Evolutionary conservation across 2,113 vertebrate species (phyloP).

Genomic region (Sander lucioperca): DNA sequence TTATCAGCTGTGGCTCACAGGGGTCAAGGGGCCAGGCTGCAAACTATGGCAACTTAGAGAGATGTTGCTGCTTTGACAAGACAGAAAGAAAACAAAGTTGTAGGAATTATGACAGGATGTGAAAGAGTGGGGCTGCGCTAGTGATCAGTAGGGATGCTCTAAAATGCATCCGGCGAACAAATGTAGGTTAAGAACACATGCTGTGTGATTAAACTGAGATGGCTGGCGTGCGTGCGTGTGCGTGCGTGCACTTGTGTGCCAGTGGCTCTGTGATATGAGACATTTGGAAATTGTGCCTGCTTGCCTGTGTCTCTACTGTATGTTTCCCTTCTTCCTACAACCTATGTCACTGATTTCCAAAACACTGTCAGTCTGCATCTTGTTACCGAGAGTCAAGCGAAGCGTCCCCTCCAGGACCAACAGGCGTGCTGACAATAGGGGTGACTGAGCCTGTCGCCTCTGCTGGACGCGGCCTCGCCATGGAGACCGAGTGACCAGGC

Average conservation of each 20-base stretch:
- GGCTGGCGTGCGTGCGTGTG: constrained; percentile 15
- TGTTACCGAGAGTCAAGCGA: constrained; percentile 11
- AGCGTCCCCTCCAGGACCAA: constrained; percentile 40
- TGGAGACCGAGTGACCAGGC: constrained; percentile 51
- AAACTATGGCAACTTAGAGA: constrained; percentile 20
- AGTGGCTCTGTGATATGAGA: constrained; percentile 9
- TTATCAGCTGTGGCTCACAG: constrained; percentile 66
- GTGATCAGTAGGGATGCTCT: background rate
- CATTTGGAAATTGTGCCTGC: constrained; percentile 13
- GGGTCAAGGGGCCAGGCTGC: constrained; percentile 41
- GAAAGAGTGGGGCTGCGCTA: background rate
- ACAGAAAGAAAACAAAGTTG: background rate
- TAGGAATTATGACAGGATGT: constrained; percentile 13
- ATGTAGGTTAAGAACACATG: constrained; percentile 57
- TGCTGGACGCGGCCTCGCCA: constrained; percentile 30
- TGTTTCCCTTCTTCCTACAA: background rate
- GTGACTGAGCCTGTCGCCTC: constrained; percentile 25
- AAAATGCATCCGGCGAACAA: constrained; percentile 32
- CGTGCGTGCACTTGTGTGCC: background rate
- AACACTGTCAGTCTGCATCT: constrained; percentile 33
- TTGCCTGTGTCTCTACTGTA: background rate
- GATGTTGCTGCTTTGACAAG: constrained; percentile 30
- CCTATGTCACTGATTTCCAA: background rate
- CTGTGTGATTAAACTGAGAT: constrained; percentile 50
- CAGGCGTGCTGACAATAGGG: constrained; percentile 44